Base-by-base conservation (phyloP, 1,140 invertebrate genomes). In the Zophobas atratus region DNA sequence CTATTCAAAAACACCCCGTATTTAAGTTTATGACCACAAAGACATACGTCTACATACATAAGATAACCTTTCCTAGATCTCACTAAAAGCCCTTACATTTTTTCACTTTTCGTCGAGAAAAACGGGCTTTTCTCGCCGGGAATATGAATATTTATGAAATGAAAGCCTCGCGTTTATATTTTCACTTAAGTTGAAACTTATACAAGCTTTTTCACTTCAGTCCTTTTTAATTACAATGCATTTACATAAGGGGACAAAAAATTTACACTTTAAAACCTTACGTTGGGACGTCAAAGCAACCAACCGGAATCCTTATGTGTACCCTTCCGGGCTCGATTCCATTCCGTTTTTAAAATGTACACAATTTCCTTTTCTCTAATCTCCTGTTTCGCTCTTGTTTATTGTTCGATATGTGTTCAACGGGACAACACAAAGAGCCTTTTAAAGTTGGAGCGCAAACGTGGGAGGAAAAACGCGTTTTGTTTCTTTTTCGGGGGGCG, bases 171-270 rank as follows among this genome's bases (percentile, higher is more conserved):
- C 75, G 77, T 79, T 79, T 79, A 77, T 79, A 77, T 79, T 79
- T 79, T 79, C 78, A 79, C 78, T 79, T 79, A 77, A 74, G 75
- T 77, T 77, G 75, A 74, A 79, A 79, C 78, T 79, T 79, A 79
- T 79, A 79, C 78, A 79, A 79, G 78, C 78, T 79, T 79, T 79
- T 79, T 79, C 78, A 79, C 78, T 79, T 75, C 75, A 51, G 78
- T 77, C 78, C 75, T 79, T 79, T 79, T 79, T 79, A 79, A 79
- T 79, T 79, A 79, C 78, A 49, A 57, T 70, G 57, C 73, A 79
- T 73, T 77, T 73, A 79, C 75, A 79, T 70, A 75, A 74, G 55
- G 36, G 56, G 75, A 77, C 78, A 74, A 79, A 79, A 79, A 79
- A 79, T 67, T 67, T 41, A 67, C 60, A 67, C 60, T 60, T 60